Evolutionary conservation across 2,797 vertebrate species (phyloP).

Genomic region (Schizopygopsis malacanthus): DNA sequence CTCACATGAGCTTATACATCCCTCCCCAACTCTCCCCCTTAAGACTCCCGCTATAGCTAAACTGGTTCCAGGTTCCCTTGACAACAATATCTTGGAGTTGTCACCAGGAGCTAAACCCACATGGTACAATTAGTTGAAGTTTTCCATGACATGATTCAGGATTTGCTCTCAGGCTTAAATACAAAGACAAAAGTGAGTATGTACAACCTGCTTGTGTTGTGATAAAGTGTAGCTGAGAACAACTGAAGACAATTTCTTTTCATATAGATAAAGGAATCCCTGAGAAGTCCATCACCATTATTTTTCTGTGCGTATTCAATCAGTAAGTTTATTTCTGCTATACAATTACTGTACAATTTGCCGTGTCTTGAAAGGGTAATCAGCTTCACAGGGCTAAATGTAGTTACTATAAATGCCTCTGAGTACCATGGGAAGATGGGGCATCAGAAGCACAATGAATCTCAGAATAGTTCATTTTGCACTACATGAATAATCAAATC

Average conservation of each 20-base stretch:
- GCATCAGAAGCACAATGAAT: conserved; percentile 44
- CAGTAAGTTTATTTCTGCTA: conserved; percentile 59
- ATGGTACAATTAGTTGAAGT: conserved; percentile 76
- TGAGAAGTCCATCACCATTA: conserved; percentile 4
- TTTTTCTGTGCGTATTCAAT: conserved; percentile 54
- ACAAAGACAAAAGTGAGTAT: conserved; percentile 66
- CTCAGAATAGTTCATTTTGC: conserved; percentile 37
- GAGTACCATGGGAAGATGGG: conserved; percentile 47
- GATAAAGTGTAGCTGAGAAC: conserved; percentile 24
- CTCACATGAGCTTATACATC: conserved; percentile 60
- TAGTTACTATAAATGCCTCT: conserved; percentile 61
- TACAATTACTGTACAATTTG: conserved; percentile 56
- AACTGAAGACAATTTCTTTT: conserved; percentile 37
- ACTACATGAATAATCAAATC: conserved; percentile 50
- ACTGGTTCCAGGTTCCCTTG: conserved; percentile 73
- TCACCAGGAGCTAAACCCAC: conserved; percentile 75
- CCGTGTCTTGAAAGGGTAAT: conserved; percentile 53
- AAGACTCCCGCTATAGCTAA: conserved; percentile 67
- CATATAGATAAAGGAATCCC: conserved; percentile 29
- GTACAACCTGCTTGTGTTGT: conserved; percentile 39
- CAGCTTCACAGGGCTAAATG: conserved; percentile 62
- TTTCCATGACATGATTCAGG: conserved; percentile 76
- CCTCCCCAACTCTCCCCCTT: conserved; percentile 50
- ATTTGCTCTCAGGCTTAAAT: conserved; percentile 69
- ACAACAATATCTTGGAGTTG: conserved; percentile 76